Evolutionary conservation across 2,113 vertebrate species (phyloP).

Genomic region (Plectropomus leopardus): DNA sequence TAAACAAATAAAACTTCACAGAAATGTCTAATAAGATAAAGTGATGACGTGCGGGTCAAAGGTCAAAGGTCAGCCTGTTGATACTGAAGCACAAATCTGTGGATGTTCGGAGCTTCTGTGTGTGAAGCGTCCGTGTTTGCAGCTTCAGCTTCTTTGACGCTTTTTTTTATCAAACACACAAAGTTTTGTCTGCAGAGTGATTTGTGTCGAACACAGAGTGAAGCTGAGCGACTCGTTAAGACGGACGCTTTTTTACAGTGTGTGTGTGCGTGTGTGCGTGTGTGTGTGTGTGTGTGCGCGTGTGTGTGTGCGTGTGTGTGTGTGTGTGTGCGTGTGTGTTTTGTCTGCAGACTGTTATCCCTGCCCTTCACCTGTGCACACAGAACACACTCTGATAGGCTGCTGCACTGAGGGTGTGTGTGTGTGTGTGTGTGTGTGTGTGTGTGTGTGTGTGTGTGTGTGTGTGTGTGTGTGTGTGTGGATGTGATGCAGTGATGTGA

Average conservation of each 20-base stretch:
- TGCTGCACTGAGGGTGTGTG: neutral
- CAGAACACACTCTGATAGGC: conserved; percentile 66
- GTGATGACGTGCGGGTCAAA: too few species aligned
- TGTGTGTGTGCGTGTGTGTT: conserved; percentile 19
- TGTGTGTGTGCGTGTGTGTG: neutral
- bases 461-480: neutral
- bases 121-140: too few species aligned
- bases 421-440: neutral
- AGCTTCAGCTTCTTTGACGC: too few species aligned
- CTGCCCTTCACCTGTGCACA: conserved; percentile 84
- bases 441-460: neutral
- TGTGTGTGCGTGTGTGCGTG: neutral
- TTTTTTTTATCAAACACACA: neutral
- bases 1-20: too few species aligned
- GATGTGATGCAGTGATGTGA: too few species aligned
- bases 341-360: conserved; percentile 72
- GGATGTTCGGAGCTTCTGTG: too few species aligned
- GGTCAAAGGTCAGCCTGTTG: too few species aligned
- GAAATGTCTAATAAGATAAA: too few species aligned
- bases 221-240: neutral
- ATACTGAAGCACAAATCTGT: too few species aligned
- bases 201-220: neutral
- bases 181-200: neutral
- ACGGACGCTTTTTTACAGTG: neutral
- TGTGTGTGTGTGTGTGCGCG: neutral